Percentiles rank a stretch among this genome's conserved stretches.
These are phyloP conservation scores for Corvus moneduloides DNA, from an alignment of 2,113 vertebrate genomes.

Conservation along the genomic window DNA sequence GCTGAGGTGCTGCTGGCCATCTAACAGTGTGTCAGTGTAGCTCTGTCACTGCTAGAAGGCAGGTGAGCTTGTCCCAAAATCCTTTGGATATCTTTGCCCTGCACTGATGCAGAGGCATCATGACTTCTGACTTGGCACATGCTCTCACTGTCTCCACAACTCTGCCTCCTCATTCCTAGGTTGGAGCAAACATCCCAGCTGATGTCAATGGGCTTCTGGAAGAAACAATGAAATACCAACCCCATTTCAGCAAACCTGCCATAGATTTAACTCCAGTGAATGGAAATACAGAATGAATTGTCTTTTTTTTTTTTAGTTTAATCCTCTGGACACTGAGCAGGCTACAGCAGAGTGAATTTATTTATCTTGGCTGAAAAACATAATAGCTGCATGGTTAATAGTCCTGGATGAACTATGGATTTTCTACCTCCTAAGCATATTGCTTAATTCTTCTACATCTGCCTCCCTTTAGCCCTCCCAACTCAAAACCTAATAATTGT, in stretches of 20 bases:
- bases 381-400: background rate
- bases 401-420: background rate
- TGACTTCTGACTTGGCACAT: rapidly evolving
- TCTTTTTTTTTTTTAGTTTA: background rate
- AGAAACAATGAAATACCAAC: background rate
- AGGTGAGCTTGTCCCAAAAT: background rate
- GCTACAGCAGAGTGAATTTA: background rate
- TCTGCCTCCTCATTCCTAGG: background rate
- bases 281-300: background rate
- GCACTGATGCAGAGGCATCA: background rate
- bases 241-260: background rate
- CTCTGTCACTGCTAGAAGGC: background rate
- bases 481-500: background rate
- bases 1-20: background rate
- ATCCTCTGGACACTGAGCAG: background rate
- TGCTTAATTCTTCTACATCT: background rate
- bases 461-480: background rate
- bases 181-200: background rate
- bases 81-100: background rate
- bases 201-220: background rate
- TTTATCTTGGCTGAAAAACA: background rate
- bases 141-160: background rate
- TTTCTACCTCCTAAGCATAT: background rate
- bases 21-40: rapidly evolving
- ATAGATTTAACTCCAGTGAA: background rate